These are phyloP conservation scores for Phycodurus eques DNA, from an alignment of 2,113 vertebrate species.

Conservation along the genomic window DNA sequence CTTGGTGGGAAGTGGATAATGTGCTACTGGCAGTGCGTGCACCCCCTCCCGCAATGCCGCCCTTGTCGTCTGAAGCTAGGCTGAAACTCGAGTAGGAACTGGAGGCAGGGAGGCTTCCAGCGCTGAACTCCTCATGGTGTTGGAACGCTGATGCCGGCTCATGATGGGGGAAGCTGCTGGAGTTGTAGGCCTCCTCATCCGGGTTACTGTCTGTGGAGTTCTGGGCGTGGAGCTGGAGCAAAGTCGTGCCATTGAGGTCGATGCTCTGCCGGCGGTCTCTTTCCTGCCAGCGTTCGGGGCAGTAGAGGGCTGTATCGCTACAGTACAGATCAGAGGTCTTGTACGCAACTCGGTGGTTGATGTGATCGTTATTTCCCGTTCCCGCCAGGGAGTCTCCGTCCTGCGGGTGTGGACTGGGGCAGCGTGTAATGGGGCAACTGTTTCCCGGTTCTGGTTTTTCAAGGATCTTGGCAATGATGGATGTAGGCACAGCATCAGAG, in stretches of 20 bases:
- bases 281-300: conserved; percentile 82
- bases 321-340: conserved; percentile 86
- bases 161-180: conserved; percentile 77
- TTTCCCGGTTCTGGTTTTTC: conserved; percentile 85
- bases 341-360: conserved; percentile 73
- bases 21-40: conserved; percentile 77
- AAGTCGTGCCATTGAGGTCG: conserved; percentile 76
- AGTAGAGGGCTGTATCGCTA: conserved; percentile 92
- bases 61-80: conserved; percentile 86
- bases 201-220: conserved; percentile 87
- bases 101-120: conserved; percentile 80
- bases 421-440: conserved; percentile 76
- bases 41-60: conserved; percentile 65
- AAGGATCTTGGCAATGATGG: conserved; percentile 85
- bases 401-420: conserved; percentile 76
- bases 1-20: conserved; percentile 86
- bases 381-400: conserved; percentile 62
- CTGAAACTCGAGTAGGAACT: conserved; percentile 95
- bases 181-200: conserved; percentile 81
- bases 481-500: conserved; percentile 81
- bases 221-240: conserved; percentile 79
- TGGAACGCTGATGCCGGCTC: conserved; percentile 74
- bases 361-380: conserved; percentile 75
- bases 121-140: conserved; percentile 75
- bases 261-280: conserved; percentile 80